Evolutionary conservation across 1,140 invertebrate genomes (phyloP).

Genomic region (Trachymyrmex cornetzi): DNA sequence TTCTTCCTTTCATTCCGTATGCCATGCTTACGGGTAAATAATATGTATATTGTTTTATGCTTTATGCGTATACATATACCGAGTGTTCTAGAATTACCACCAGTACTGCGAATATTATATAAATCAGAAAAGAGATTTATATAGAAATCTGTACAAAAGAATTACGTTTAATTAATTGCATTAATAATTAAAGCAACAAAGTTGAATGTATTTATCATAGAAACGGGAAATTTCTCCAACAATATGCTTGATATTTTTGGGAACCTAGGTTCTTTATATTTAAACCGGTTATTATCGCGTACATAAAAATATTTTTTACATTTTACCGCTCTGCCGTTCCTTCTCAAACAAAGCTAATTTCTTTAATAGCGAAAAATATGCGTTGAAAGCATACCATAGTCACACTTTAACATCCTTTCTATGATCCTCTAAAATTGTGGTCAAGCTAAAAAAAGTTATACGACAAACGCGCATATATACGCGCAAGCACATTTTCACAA

Average conservation of each 20-base stretch:
- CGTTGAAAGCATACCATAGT: slow-evolving; percentile 7
- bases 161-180: background rate
- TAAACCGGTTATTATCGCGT: background rate
- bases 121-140: background rate
- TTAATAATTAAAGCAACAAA: background rate
- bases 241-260: slow-evolving; percentile 26
- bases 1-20: slow-evolving; percentile 40
- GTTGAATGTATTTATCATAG: background rate
- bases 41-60: slow-evolving; percentile 36
- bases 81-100: slow-evolving; percentile 1
- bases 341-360: slow-evolving; percentile 53
- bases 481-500: background rate
- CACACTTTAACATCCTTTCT: slow-evolving; percentile 42
- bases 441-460: slow-evolving; percentile 14
- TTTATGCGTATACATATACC: slow-evolving; percentile 5
- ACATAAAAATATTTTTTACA: slow-evolving; percentile 50
- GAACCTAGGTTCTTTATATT: background rate
- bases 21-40: slow-evolving; percentile 24
- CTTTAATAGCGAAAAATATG: slow-evolving; percentile 45
- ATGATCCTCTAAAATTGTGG: slow-evolving; percentile 32
- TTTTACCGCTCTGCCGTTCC: slow-evolving; percentile 7
- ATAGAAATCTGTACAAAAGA: background rate
- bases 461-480: background rate
- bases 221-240: background rate
- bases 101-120: background rate